These are phyloP conservation scores for Pteruthius melanotis DNA, from an alignment of 2,113 vertebrate species.

Conservation along the genomic window DNA sequence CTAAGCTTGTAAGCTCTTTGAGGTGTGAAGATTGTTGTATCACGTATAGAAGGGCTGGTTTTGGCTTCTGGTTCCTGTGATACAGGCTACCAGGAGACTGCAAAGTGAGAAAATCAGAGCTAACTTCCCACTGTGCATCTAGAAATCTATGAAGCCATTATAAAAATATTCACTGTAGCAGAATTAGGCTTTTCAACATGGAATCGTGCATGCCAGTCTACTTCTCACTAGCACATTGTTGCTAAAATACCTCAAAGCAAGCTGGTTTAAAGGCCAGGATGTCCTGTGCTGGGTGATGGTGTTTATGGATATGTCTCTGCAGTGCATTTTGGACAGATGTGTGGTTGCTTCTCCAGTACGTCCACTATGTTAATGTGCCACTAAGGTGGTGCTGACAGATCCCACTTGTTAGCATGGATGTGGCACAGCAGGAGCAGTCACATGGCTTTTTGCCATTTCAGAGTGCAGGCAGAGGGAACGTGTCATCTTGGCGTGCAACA, in stretches of 20 bases:
- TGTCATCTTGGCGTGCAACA: background rate
- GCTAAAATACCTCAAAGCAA: background rate
- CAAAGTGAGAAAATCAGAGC: background rate
- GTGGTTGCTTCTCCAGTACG: background rate
- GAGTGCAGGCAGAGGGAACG: accelerated
- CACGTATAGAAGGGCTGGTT: background rate
- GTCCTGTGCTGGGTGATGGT: background rate
- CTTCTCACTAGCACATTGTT: background rate
- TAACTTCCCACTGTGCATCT: background rate
- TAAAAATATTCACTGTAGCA: background rate
- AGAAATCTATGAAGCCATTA: background rate
- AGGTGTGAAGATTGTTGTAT: background rate
- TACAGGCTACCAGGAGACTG: background rate
- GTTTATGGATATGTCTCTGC: background rate
- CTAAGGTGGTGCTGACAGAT: constrained; percentile 1
- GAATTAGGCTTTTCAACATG: background rate
- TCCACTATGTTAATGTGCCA: background rate
- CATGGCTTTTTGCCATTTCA: background rate
- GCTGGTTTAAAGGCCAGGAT: background rate
- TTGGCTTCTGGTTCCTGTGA: background rate
- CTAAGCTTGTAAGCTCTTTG: constrained; percentile 33
- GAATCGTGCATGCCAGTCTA: background rate
- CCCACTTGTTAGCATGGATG: background rate
- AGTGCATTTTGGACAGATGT: background rate
- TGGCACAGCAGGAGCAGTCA: background rate